Evolutionary conservation across 2,797 vertebrate species (phyloP).

Genomic region (Phalanger gymnotis): DNA sequence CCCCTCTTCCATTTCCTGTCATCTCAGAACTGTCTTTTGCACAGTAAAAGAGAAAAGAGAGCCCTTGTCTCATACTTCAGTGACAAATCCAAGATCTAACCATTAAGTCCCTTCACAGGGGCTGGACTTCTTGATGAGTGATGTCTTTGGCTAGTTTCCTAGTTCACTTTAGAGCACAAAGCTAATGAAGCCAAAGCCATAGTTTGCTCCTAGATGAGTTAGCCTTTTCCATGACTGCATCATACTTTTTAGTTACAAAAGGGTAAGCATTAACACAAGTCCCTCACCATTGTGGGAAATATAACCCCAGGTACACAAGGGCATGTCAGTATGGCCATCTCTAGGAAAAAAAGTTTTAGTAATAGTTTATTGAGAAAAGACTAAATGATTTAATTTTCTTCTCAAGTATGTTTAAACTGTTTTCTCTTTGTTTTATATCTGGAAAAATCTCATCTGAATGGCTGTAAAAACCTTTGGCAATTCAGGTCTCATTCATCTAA

Average conservation of each 20-base stretch:
- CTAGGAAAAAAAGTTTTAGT: conserved; percentile 19
- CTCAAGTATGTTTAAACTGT: conserved; percentile 39
- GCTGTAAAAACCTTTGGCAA: conserved; percentile 17
- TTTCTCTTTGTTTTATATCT: conserved; percentile 11
- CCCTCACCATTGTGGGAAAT: not conserved
- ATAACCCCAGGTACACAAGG: conserved; percentile 2
- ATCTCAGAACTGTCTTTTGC: not conserved
- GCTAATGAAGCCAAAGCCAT: not conserved
- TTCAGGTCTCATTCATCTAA: not conserved
- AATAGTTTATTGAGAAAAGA: conserved; percentile 17
- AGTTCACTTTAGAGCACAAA: not conserved
- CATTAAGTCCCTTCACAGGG: not conserved
- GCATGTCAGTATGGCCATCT: not conserved
- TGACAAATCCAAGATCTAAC: not conserved
- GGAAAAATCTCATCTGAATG: conserved; percentile 44
- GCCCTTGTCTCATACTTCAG: not conserved
- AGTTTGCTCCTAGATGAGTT: not conserved
- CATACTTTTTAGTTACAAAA: conserved; percentile 1
- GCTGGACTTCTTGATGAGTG: not conserved
- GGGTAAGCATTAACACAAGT: not conserved
- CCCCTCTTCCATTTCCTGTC: not conserved
- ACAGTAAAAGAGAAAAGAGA: not conserved
- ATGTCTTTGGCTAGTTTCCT: conserved; percentile 20
- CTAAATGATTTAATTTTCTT: conserved; percentile 38
- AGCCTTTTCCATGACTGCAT: not conserved